These are phyloP conservation scores for Parthenolecanium corni DNA, from an alignment of 2,888 invertebrate species.

Conservation along the genomic window DNA sequence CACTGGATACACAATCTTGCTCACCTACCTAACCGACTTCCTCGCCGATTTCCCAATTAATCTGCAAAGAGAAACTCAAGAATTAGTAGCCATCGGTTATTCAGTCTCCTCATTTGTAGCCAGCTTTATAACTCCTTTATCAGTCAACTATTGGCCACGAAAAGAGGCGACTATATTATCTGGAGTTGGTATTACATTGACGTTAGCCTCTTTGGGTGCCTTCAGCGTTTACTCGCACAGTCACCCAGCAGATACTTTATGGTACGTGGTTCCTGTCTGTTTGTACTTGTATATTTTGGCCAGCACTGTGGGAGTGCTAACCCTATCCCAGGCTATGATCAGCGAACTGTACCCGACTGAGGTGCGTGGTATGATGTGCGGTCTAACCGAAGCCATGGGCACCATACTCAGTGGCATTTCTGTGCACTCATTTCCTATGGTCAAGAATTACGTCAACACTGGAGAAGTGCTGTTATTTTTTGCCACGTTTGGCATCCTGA, in stretches of 20 bases:
- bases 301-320: conserved; percentile 10
- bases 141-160: neutral
- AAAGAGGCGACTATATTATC: conserved; percentile 6
- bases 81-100: conserved; percentile 14
- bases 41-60: neutral
- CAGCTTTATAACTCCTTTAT: conserved; percentile 4
- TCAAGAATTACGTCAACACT: neutral
- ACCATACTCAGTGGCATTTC: conserved; percentile 3
- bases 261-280: conserved; percentile 15
- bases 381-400: conserved; percentile 12
- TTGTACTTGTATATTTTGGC: conserved; percentile 3
- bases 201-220: neutral
- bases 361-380: conserved; percentile 25
- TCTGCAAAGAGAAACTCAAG: neutral
- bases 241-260: neutral
- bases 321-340: conserved; percentile 20
- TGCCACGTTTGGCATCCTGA: conserved; percentile 6
- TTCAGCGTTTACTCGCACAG: neutral
- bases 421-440: neutral
- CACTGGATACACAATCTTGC: conserved; percentile 14
- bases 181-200: neutral
- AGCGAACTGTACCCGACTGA: conserved; percentile 23
- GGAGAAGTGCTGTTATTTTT: neutral
- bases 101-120: conserved; percentile 11
- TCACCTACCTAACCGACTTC: neutral